Base-by-base conservation (phyloP, 2,113 vertebrate species). In the Stercorarius parasiticus region DNA sequence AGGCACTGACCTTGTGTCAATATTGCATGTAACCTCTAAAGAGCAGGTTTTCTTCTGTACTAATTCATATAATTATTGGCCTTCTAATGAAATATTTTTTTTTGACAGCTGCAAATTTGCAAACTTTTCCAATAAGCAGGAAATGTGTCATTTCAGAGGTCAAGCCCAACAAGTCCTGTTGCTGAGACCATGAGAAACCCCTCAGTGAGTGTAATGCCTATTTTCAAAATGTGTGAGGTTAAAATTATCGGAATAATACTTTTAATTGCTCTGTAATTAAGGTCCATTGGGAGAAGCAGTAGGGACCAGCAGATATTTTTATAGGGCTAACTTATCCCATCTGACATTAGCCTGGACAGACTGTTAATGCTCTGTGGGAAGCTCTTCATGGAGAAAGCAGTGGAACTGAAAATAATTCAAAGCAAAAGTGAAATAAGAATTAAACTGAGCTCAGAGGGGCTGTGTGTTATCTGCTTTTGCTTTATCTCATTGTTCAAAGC, bases 241-340 rank as follows among this genome's bases (percentile, higher is more conserved):
- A 11, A 53, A 90, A 56, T 11, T 21, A 38, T 55, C 16, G 72
- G 30, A 95, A 40, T 82, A 32, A 93, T 79, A 5, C 61, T 90
- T 95, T 88, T 96, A 97, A 98, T 98, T 97, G 92, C 95, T 91
- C 32, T 43, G 25, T 95, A 86, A 97, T 97, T 86, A 93, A 87
- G 77, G 73, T 50, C 82, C 70, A 5, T 61, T 0, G 11, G 67
- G 90, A 76, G 69, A 85, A 85, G 90, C 84, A 45, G 83, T 65
- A 53, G 88, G 91, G 92, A 77, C 72, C 62, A 72, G 91, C 87
- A 88, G 95, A 13, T 95, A 64, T 65, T 93, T 89, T 92, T 86
- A 6, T 36, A 3, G 20, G 82, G 70, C 47, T 82, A 78, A 21
- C 87, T 90, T 52, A 32, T 30, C 83, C 95, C 91, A 64, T 23